Evolutionary conservation across 92 coral and sea anemone genomes (phyloP).

Genomic region (Actinernus sp.): DNA sequence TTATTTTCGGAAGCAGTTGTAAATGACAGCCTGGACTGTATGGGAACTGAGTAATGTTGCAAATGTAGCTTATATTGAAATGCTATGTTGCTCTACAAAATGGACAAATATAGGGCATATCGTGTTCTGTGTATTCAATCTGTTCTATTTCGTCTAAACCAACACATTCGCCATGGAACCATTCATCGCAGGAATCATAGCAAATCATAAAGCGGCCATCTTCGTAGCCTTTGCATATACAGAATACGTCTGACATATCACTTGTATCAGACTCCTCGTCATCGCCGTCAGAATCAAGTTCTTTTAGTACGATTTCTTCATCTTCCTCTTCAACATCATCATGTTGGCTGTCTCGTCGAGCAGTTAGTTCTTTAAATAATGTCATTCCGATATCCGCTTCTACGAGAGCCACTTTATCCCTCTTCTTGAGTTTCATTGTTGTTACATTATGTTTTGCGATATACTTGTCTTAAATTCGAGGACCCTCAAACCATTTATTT

Average conservation of each 20-base stretch:
- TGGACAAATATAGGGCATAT: slow-evolving; percentile 43
- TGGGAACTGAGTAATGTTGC: too few species aligned
- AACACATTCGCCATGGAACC: slow-evolving; percentile 68
- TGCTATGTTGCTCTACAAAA: too few species aligned
- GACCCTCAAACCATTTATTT: slow-evolving; percentile 33
- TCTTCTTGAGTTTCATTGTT: slow-evolving; percentile 45
- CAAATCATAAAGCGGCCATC: slow-evolving; percentile 75
- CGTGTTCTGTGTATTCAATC: slow-evolving; percentile 33
- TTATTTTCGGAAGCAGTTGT: too few species aligned
- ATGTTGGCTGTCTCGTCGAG: too few species aligned
- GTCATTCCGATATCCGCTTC: slow-evolving; percentile 63
- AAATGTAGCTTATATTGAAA: too few species aligned
- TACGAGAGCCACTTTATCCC: slow-evolving; percentile 62
- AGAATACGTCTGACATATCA: slow-evolving; percentile 41
- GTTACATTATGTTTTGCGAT: slow-evolving; percentile 45
- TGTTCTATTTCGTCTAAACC: slow-evolving; percentile 28
- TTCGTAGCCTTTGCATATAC: slow-evolving; percentile 67
- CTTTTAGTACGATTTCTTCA: slow-evolving; percentile 47
- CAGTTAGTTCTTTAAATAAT: slow-evolving; percentile 4
- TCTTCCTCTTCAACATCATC: background rate
- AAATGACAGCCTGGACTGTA: too few species aligned
- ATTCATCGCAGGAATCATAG: slow-evolving; percentile 66
- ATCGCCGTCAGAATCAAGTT: slow-evolving; percentile 33
- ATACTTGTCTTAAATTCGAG: slow-evolving; percentile 65
- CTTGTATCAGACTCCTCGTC: slow-evolving; percentile 26